Percentiles rank a stretch among this genome's conserved stretches.
Evolutionary conservation across 2,888 invertebrate genomes (phyloP).

Genomic region (Isotomurus palustris): DNA sequence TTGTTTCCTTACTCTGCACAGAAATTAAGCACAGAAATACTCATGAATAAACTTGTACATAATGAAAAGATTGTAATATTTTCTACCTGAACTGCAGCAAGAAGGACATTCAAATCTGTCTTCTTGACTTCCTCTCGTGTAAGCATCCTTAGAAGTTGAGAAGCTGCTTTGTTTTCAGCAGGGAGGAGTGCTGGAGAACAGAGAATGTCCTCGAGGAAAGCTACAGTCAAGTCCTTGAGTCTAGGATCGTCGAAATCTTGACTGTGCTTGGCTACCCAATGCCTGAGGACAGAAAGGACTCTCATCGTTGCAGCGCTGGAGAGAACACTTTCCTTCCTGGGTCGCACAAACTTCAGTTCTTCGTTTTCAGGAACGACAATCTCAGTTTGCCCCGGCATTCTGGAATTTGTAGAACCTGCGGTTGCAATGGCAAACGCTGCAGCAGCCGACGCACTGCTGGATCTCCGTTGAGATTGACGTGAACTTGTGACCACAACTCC

Average conservation of each 20-base stretch:
- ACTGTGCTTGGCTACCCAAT: slow-evolving; percentile 87
- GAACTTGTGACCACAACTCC: slow-evolving; percentile 89
- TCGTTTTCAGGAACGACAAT: slow-evolving; percentile 46
- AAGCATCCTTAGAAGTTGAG: slow-evolving; percentile 70
- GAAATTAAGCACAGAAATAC: slow-evolving; percentile 2
- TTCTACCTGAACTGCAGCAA: slow-evolving; percentile 60
- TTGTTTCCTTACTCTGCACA: slow-evolving; percentile 66
- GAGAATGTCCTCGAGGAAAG: slow-evolving; percentile 82
- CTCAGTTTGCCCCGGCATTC: slow-evolving; percentile 47
- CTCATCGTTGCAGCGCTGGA: slow-evolving; percentile 92
- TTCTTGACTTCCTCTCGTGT: slow-evolving; percentile 67
- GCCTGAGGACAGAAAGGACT: slow-evolving; percentile 80
- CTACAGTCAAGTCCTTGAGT: slow-evolving; percentile 71
- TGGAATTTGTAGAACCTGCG: slow-evolving; percentile 48
- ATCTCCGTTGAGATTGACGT: slow-evolving; percentile 81
- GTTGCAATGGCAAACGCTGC: slow-evolving; percentile 74
- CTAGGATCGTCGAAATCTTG: slow-evolving; percentile 53
- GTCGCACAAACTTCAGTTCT: slow-evolving; percentile 49
- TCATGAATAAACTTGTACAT: neutral
- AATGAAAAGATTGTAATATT: slow-evolving; percentile 8
- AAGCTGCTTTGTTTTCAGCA: slow-evolving; percentile 83
- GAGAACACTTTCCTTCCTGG: slow-evolving; percentile 68
- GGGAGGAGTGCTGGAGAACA: slow-evolving; percentile 76
- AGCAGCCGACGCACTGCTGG: slow-evolving; percentile 76
- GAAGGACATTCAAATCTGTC: slow-evolving; percentile 65